Base-by-base conservation (phyloP, 2,888 invertebrate genomes). In the Thymelicus sylvestris region DNA sequence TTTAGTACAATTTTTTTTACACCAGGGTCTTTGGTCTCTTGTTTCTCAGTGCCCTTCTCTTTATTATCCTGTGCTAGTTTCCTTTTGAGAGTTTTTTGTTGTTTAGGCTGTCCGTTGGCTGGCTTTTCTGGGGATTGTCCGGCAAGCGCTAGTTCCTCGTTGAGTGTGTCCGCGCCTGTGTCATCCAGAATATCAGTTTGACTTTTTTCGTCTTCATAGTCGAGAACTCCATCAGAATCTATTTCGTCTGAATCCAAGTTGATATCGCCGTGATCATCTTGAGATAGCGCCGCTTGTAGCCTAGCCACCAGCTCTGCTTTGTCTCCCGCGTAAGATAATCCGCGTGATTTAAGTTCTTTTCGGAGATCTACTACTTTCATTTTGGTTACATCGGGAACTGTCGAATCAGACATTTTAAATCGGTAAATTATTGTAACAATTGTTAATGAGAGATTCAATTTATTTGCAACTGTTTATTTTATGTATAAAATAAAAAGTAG, bases 311-410 rank as follows among this genome's bases (percentile, higher is more conserved):
- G 92, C 81, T 98, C 98, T 59, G 94, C 96, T 94, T 98, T 98
- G 85, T 97, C 97, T 6, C 98, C 98, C 64, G 95, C 90, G 8
- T 95, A 94, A 13, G 96, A 90, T 38, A 98, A 91, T 31, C 97
- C 97, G 81, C 97, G 95, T 74, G 95, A 90, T 88, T 98, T 98
- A 68, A 98, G 88, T 86, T 97, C 97, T 79, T 96, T 96, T 81
- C 97, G 97, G 78, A 98, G 92, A 86, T 98, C 98, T 13, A 97
- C 96, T 48, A 98, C 98, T 96, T 98, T 89, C 80, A 94, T 85
- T 86, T 93, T 93, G 72, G 76, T 85, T n/a, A 91, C 77, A 77
- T 93, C 92, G 38, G 79, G 77, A 19, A 80, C 75, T 55, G 82
- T 80, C 7, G 83, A 80, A 73, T 84, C 83, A n/a, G 83, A 82